A percentile compares a stretch with the other conserved stretches of the same genome.
phyloP scores from a whole-genome alignment of 2,113 vertebrate genomes.

The Pimephales promelas region DNA sequence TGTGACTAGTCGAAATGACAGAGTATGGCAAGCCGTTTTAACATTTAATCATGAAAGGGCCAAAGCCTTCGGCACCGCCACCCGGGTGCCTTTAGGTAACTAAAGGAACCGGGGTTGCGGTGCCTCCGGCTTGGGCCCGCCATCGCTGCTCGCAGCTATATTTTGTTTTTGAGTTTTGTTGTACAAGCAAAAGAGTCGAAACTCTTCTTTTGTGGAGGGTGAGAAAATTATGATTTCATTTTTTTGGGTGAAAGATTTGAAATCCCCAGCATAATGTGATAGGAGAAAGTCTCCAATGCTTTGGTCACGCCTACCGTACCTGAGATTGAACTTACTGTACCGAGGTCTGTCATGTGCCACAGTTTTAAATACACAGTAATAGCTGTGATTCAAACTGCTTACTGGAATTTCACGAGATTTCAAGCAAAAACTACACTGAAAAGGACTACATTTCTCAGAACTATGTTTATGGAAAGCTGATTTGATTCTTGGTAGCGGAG shows the following conservation, averaged over 20 bases:
- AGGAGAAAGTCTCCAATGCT: not conserved
- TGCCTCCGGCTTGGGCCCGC: too few species aligned
- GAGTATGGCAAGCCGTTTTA: too few species aligned
- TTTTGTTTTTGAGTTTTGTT: not conserved
- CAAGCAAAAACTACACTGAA: not conserved
- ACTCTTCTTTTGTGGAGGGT: not conserved
- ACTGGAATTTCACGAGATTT: slow-evolving; percentile 25
- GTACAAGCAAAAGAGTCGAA: not conserved
- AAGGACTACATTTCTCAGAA: slow-evolving; percentile 40
- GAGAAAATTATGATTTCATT: not conserved
- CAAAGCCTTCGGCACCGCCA: too few species aligned
- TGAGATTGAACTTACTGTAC: not conserved
- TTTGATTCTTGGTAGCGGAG: slow-evolving; percentile 38
- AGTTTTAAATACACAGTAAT: slow-evolving; percentile 47
- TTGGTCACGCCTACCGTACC: not conserved
- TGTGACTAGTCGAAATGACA: too few species aligned
- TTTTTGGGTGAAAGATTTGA: not conserved
- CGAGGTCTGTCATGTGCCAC: slow-evolving; percentile 42
- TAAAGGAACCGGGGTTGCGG: too few species aligned
- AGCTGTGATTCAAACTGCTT: slow-evolving; percentile 33
- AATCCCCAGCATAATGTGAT: not conserved
- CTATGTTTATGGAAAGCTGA: slow-evolving; percentile 34
- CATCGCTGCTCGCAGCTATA: too few species aligned
- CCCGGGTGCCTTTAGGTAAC: too few species aligned
- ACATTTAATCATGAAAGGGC: too few species aligned